Percentiles rank a stretch among this genome's conserved stretches.
phyloP scores from a whole-genome alignment of 2,113 vertebrate species.

The Oncorhynchus masou region DNA sequence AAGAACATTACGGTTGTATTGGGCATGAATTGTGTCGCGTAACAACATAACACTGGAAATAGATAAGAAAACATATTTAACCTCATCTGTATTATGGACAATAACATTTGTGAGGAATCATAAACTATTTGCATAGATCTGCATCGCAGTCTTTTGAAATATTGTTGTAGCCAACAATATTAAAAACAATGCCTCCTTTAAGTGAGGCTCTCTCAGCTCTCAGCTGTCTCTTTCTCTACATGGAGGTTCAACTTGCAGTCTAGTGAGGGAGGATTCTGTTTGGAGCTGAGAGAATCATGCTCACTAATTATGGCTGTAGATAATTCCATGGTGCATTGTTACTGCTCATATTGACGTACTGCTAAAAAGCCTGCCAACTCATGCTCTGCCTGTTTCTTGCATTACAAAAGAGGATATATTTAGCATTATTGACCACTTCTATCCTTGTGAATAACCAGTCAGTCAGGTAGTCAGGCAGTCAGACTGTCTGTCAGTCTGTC shows the following conservation, averaged over 20 bases:
- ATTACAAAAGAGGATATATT: constrained; percentile 60
- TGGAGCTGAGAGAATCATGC: constrained; percentile 31
- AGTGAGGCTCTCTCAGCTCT: background rate
- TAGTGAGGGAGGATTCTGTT: constrained; percentile 7
- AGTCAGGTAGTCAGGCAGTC: no score
- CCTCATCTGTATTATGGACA: background rate
- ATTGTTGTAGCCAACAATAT: constrained; percentile 40
- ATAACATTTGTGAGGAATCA: background rate
- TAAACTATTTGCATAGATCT: constrained; percentile 5
- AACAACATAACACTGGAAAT: background rate
- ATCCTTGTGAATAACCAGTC: constrained; percentile 43
- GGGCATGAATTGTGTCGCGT: background rate
- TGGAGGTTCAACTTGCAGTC: constrained; percentile 20
- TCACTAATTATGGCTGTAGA: constrained; percentile 58
- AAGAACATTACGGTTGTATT: background rate
- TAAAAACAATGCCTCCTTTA: constrained; percentile 21
- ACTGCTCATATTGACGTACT: constrained; percentile 59
- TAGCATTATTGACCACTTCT: constrained; percentile 63
- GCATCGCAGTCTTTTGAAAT: constrained; percentile 17
- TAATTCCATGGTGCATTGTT: constrained; percentile 51
- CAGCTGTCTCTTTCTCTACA: constrained; percentile 13
- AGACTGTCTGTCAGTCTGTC: no score
- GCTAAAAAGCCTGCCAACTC: constrained; percentile 60
- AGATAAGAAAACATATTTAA: background rate
- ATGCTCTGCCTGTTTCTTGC: constrained; percentile 46